These are phyloP conservation scores for Anolis apletophallus DNA, from an alignment of 2,797 vertebrate genomes.

Conservation along the genomic window DNA sequence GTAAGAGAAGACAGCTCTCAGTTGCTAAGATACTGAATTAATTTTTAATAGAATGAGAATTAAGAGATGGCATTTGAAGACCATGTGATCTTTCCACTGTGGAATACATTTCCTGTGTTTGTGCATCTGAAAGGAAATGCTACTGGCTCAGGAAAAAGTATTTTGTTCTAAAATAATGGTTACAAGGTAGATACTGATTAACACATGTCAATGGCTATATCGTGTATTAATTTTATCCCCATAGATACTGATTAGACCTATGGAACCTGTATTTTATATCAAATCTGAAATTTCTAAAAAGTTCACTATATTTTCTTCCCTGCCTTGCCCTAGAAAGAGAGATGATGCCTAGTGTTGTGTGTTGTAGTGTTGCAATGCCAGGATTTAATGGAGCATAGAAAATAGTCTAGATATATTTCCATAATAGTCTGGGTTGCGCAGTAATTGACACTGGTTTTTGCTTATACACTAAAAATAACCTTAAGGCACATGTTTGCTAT, in stretches of 20 bases:
- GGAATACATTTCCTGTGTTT: conserved; percentile 23
- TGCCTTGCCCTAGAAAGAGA: background rate
- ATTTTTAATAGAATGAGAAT: conserved; percentile 66
- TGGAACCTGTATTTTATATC: background rate
- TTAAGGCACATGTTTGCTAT: background rate
- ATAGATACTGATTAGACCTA: background rate
- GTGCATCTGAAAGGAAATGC: conserved; percentile 9
- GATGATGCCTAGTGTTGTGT: no score
- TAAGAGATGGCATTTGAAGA: conserved; percentile 5
- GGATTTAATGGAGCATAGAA: background rate
- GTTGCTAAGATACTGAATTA: conserved; percentile 69
- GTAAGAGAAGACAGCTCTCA: conserved; percentile 50
- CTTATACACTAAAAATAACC: background rate
- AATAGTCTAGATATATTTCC: background rate
- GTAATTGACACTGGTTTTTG: background rate
- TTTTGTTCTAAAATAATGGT: background rate
- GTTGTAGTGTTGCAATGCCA: background rate
- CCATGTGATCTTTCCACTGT: conserved; percentile 29
- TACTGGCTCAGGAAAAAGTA: background rate
- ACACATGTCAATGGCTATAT: background rate
- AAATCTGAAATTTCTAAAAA: background rate
- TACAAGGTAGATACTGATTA: background rate
- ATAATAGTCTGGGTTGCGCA: background rate
- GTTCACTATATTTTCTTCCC: background rate
- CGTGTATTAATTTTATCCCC: conserved; percentile 2